Conservation (phyloP, 2,113 vertebrate genomes). For the Ailurus styani region DNA sequence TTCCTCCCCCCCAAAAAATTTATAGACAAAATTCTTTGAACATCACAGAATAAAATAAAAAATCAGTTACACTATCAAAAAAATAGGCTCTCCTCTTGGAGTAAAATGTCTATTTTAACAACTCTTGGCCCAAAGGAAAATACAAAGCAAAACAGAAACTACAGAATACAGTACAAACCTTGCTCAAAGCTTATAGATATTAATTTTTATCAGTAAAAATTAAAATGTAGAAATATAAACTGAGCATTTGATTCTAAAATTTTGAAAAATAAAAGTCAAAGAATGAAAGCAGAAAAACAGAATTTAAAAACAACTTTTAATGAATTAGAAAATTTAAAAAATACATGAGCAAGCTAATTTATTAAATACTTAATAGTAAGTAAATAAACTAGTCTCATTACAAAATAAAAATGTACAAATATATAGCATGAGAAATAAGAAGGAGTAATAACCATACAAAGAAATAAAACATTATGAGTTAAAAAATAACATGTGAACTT, state of each 20-base stretch:
- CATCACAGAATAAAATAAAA: neutral
- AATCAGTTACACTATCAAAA: neutral
- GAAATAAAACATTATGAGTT: neutral
- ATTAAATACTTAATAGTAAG: neutral
- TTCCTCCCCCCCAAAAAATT: neutral
- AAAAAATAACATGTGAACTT: neutral
- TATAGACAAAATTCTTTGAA: neutral
- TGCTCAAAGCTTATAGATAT: neutral
- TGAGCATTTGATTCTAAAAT: neutral
- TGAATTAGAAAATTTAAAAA: neutral
- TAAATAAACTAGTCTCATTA: neutral
- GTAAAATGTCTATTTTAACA: neutral
- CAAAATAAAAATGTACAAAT: neutral
- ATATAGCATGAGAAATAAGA: neutral
- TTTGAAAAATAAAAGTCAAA: neutral
- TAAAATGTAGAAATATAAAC: neutral
- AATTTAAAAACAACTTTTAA: neutral
- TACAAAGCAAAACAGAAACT: neutral
- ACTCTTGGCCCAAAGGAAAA: neutral
- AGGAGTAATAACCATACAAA: neutral
- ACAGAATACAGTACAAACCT: neutral
- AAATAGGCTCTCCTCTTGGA: neutral
- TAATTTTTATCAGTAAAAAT: neutral
- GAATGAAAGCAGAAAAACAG: neutral
- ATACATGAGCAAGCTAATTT: neutral